Base-by-base conservation (phyloP, 2,888 invertebrate genomes). In the Cryptosula pallasiana region DNA sequence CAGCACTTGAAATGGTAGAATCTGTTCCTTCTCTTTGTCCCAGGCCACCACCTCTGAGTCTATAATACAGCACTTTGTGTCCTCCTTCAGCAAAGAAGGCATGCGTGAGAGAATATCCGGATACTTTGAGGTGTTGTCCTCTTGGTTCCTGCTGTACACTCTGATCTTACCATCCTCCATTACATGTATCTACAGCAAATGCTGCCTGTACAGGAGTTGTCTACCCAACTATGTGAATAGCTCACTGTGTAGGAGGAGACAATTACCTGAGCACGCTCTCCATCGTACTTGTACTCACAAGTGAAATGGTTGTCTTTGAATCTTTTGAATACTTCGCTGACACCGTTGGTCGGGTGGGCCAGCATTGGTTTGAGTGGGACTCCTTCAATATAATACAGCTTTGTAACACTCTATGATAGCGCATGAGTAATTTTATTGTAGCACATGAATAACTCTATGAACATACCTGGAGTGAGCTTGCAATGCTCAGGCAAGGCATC, bases 281-380 rank as follows among this genome's bases (percentile, higher is more conserved):
- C 99, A 86, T 99, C 99, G 84, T 99, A 99, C 85, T 99, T 99
- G 90, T 92, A 99, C 87, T 99, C 99, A 84, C 98, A 98, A 0
- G 97, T 97, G 84, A 99, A 98, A 75, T 91, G 88, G 54, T 82
- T 80, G 20, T 91, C 90, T 74, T 93, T 93, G 85, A 94, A 94
- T 79, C 94, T 88, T 74, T 90, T 88, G 72, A 97, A 86, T 1
- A 97, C 92, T 83, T 96, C 95, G 75, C 90, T 89, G 0, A 98
- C 92, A 1, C 95, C 96, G 84, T 92, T 93, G 0, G 98, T 95
- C 1, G 99, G 98, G 82, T 98, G 97, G 0, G 99, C 99, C 80
- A 99, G 87, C 99, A 99, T 99, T 0, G 99, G 99, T 83, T 96
- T 94, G 76, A 99, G 87, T 16, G 99, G 99, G 77, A 96, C 89